A percentile compares a stretch with the other conserved stretches of the same genome.
Conservation (phyloP, 2,113 vertebrate genomes). For the Gobiocypris rarus region DNA sequence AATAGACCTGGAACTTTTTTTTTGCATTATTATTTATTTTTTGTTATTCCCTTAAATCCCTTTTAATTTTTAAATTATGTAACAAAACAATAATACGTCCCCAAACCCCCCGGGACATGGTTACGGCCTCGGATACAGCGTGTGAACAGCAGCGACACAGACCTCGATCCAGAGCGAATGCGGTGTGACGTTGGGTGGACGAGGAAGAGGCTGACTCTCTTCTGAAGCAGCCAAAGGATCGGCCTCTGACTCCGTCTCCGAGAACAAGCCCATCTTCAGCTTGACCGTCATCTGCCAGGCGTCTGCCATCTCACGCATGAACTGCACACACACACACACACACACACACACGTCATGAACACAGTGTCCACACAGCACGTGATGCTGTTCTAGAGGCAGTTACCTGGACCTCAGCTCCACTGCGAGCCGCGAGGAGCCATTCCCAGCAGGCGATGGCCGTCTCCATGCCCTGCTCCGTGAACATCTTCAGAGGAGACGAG, state of each 20-base stretch:
- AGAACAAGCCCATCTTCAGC: slow-evolving; percentile 91
- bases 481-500: slow-evolving; percentile 95
- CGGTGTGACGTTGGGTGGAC: slow-evolving; percentile 88
- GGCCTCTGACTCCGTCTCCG: slow-evolving; percentile 84
- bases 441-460: slow-evolving; percentile 97
- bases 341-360: neutral
- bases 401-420: slow-evolving; percentile 93
- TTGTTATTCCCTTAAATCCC: too few species aligned
- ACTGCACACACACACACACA: slow-evolving; percentile 70
- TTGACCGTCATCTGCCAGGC: slow-evolving; percentile 98
- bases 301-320: slow-evolving; percentile 97
- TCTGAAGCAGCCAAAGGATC: slow-evolving; percentile 94
- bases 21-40: too few species aligned
- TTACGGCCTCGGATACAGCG: too few species aligned
- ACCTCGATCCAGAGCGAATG: slow-evolving; percentile 98
- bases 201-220: slow-evolving; percentile 89
- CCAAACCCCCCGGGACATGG: too few species aligned
- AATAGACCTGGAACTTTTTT: too few species aligned
- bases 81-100: too few species aligned
- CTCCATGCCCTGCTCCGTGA: slow-evolving; percentile 94
- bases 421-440: slow-evolving; percentile 94
- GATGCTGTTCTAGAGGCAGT: neutral
- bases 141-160: slow-evolving; percentile 52
- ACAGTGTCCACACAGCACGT: neutral
- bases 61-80: too few species aligned